Evolutionary conservation across 2,888 invertebrate species (phyloP).

Genomic region (Yponomeuta cagnagella): DNA sequence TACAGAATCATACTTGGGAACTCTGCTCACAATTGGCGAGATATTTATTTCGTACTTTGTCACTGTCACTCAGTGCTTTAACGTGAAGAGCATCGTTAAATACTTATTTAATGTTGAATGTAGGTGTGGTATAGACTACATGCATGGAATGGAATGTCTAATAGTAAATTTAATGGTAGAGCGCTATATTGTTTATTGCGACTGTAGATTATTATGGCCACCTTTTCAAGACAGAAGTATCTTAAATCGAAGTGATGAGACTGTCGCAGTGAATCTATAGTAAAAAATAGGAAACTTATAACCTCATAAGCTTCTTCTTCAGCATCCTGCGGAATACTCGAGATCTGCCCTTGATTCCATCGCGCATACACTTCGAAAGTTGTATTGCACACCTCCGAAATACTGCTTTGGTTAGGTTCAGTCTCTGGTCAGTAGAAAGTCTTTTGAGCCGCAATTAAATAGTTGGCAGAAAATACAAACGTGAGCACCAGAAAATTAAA

Average conservation of each 20-base stretch:
- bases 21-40: background rate
- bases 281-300: slow-evolving; percentile 8
- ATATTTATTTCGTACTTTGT: background rate
- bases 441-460: too few species aligned
- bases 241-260: too few species aligned
- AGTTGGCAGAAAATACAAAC: too few species aligned
- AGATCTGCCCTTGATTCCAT: slow-evolving; percentile 79
- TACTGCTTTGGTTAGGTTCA: too few species aligned
- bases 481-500: too few species aligned
- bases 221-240: too few species aligned
- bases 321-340: slow-evolving; percentile 78
- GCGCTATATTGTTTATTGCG: too few species aligned
- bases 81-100: background rate
- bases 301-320: slow-evolving; percentile 79
- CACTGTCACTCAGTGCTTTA: background rate
- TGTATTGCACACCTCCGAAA: slow-evolving; percentile 76
- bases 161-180: too few species aligned
- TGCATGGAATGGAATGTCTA: background rate
- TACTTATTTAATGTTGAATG: background rate
- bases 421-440: too few species aligned
- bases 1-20: background rate
- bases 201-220: too few species aligned
- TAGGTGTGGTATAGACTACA: background rate
- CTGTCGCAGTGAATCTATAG: too few species aligned
- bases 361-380: slow-evolving; percentile 82